phyloP scores from a whole-genome alignment of 2,797 vertebrate species.

The Leptoclinus maculatus region DNA sequence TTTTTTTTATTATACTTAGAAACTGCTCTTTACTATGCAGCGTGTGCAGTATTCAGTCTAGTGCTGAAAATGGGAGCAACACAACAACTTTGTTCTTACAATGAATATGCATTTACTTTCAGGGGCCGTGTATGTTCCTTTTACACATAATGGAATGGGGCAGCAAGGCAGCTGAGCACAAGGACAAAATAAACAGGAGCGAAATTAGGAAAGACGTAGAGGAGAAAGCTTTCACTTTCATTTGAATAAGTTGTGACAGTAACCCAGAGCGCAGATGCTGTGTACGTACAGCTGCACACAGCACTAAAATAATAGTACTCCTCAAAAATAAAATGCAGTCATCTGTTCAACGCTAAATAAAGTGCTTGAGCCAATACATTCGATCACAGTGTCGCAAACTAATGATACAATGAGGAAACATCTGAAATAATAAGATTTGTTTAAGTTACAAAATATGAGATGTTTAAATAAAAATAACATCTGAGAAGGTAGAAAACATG shows the following conservation, averaged over 20 bases:
- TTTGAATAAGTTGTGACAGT: constrained; percentile 51
- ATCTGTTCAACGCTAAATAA: not conserved
- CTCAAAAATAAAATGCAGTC: constrained; percentile 13
- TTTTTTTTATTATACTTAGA: not conserved
- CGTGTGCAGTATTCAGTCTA: not conserved
- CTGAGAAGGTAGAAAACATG: not conserved
- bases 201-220: constrained; percentile 50
- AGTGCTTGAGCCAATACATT: not conserved
- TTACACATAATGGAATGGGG: constrained; percentile 44
- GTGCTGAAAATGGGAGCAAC: constrained; percentile 13
- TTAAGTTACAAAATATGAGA: not conserved
- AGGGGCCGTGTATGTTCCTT: constrained; percentile 34
- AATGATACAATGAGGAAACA: constrained; percentile 1
- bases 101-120: constrained; percentile 62
- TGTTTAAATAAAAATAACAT: not conserved
- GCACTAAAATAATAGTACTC: not conserved
- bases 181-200: constrained; percentile 44
- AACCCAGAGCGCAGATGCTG: constrained; percentile 31
- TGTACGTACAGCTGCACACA: constrained; percentile 9
- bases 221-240: constrained; percentile 48
- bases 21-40: not conserved
- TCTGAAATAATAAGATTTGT: not conserved
- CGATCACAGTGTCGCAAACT: not conserved
- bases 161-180: constrained; percentile 42
- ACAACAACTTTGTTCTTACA: constrained; percentile 22